Conservation (phyloP, 2,113 vertebrate species). For the Tichodroma muraria region DNA sequence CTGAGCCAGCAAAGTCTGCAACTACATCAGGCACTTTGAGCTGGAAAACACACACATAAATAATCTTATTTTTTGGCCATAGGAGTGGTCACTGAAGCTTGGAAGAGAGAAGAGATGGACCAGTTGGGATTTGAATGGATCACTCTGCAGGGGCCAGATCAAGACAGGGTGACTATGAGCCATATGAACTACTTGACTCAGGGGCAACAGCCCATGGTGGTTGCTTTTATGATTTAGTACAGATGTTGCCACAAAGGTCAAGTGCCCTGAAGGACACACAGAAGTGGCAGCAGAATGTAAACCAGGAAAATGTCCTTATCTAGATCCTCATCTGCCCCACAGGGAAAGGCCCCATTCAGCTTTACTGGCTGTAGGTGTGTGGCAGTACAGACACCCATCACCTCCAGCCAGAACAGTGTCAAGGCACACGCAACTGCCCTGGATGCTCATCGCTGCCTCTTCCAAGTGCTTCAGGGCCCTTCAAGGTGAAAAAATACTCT, state of each 20-base stretch:
- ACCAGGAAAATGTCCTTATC: neutral
- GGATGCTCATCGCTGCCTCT: neutral
- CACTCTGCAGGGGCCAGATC: neutral
- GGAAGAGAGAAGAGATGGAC: neutral
- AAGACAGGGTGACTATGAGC: neutral
- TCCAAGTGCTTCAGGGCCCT: neutral
- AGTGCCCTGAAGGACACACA: neutral
- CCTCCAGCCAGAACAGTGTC: neutral
- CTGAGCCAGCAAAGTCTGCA: neutral
- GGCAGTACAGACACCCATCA: neutral
- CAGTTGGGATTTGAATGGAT: neutral
- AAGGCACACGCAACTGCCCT: neutral
- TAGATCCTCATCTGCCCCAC: neutral
- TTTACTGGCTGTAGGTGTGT: too few species aligned
- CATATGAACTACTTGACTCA: fast-evolving
- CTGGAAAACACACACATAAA: neutral
- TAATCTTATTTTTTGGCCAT: neutral
- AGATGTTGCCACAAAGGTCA: neutral
- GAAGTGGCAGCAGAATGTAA: neutral
- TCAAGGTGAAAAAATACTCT: neutral
- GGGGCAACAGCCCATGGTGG: neutral
- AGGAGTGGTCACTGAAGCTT: neutral
- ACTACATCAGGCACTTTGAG: neutral
- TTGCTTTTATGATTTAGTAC: neutral
- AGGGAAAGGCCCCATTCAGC: neutral